Evolutionary conservation across 2,888 invertebrate genomes (phyloP).

Genomic region (Strigamia transsilvanica): DNA sequence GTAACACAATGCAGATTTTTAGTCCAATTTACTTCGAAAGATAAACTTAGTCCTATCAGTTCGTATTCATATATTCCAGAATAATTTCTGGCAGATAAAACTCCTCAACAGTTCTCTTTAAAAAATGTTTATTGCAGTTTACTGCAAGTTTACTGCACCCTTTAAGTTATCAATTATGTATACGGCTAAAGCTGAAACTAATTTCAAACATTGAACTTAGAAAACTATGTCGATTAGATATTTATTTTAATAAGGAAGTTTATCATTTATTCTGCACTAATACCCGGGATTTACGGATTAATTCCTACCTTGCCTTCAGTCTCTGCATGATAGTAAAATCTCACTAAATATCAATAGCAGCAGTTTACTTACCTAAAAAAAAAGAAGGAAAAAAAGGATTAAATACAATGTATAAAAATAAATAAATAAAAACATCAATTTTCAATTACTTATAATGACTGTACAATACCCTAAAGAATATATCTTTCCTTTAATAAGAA

Average conservation of each 20-base stretch:
- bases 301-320: not conserved
- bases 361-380: conserved; percentile 5
- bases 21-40: conserved; percentile 9
- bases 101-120: not conserved
- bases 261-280: not conserved
- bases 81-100: conserved; percentile 16
- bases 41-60: conserved; percentile 3
- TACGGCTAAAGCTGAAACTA: not conserved
- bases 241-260: not conserved
- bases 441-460: not conserved
- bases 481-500: not conserved
- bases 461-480: conserved; percentile 6
- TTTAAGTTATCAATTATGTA: not conserved
- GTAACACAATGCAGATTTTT: conserved; percentile 25
- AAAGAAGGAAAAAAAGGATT: not conserved
- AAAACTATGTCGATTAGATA: not conserved
- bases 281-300: conserved; percentile 1
- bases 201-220: not conserved
- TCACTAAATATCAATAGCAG: not conserved
- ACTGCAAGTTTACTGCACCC: too few relatives aligned
- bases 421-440: not conserved
- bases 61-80: conserved; percentile 16
- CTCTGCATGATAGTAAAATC: not conserved
- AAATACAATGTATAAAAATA: not conserved
- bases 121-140: not conserved